Percentiles rank a stretch among this genome's conserved stretches.
Conservation (phyloP, 92 coral and sea anemone species). For the Epizoanthus ramosus region DNA sequence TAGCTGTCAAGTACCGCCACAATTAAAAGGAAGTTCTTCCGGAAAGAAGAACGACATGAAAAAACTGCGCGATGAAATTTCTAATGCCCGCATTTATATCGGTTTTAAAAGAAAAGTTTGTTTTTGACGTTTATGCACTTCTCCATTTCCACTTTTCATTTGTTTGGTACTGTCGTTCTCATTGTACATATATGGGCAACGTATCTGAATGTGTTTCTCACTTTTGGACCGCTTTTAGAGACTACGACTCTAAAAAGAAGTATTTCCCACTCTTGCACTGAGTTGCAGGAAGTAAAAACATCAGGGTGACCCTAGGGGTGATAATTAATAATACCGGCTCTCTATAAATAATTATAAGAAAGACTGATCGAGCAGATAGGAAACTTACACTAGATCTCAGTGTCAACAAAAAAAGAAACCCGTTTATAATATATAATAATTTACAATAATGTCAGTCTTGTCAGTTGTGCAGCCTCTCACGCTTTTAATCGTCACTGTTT, state of each 20-base stretch:
- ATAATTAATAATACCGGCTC: not conserved
- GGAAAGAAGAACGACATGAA: slow-evolving; percentile 12
- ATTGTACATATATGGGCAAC: too few relatives aligned
- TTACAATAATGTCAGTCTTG: not conserved
- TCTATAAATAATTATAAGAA: slow-evolving; percentile 4
- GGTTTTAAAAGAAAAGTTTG: too few relatives aligned
- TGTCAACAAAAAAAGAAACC: not conserved
- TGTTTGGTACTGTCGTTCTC: too few relatives aligned
- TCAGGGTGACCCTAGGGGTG: not conserved
- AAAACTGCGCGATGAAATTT: not conserved
- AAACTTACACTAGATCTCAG: not conserved
- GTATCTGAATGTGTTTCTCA: too few relatives aligned
- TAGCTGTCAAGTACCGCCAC: slow-evolving; percentile 33
- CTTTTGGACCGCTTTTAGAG: too few relatives aligned
- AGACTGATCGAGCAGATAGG: slow-evolving; percentile 2
- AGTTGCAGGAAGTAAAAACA: not conserved
- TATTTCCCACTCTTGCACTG: not conserved
- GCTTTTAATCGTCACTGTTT: too few relatives aligned
- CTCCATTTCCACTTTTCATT: too few relatives aligned
- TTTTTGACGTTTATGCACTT: not conserved
- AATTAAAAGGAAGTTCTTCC: slow-evolving; percentile 19
- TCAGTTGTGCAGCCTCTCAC: too few relatives aligned
- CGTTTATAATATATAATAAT: not conserved
- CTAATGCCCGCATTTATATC: too few relatives aligned
- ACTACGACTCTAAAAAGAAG: not conserved